A percentile compares a stretch with the other conserved stretches of the same genome.
phyloP scores from a whole-genome alignment of 2,113 vertebrate genomes.

The Oriolus oriolus region DNA sequence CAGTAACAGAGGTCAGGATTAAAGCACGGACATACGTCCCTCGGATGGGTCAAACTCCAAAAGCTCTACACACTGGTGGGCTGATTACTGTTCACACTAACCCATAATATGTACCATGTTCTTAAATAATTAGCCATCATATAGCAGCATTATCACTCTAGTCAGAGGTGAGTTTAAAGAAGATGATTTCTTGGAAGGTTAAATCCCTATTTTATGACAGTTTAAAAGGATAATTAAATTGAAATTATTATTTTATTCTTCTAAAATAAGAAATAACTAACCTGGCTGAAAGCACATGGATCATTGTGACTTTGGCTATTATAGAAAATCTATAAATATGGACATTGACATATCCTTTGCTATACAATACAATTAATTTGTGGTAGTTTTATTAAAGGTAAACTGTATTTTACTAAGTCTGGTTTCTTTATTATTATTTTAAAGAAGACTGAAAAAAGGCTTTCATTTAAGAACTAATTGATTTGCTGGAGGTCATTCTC shows the following conservation, averaged over 20 bases:
- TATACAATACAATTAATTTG: slow-evolving; percentile 20
- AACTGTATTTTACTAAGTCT: slow-evolving; percentile 14
- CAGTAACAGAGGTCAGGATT: background rate
- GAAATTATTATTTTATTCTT: slow-evolving; percentile 23
- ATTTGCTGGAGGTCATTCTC: background rate
- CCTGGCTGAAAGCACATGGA: background rate
- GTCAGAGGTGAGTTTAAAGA: background rate
- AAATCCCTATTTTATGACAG: slow-evolving; percentile 12
- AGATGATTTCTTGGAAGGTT: slow-evolving; percentile 5
- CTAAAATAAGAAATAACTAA: slow-evolving; percentile 31
- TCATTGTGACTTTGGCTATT: slow-evolving; percentile 15
- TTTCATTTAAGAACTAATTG: slow-evolving; percentile 5
- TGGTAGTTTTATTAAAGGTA: slow-evolving; percentile 32
- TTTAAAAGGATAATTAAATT: slow-evolving; percentile 46
- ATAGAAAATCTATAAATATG: slow-evolving; percentile 30
- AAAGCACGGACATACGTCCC: background rate
- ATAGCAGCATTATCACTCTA: background rate
- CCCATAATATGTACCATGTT: background rate
- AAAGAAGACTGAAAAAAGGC: background rate
- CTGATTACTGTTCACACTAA: background rate
- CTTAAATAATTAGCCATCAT: background rate
- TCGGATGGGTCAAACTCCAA: background rate
- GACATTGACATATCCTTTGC: slow-evolving; percentile 30
- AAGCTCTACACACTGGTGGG: background rate
- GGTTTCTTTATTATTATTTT: background rate